Base-by-base conservation (phyloP, 2,888 invertebrate species). In the Cerastis leucographa region DNA sequence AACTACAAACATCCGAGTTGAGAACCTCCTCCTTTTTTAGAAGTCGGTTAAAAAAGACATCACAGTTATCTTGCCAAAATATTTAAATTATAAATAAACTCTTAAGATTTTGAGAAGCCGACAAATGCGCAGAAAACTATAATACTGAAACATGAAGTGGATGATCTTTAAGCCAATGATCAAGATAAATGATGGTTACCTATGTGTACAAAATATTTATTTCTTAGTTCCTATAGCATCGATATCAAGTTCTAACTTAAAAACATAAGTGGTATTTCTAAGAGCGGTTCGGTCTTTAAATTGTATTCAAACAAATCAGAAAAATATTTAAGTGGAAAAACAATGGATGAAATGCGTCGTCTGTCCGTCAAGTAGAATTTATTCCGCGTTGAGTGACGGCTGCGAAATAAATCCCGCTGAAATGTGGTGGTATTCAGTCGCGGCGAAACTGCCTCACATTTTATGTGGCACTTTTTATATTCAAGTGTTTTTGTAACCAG, bases 341-440 rank as follows among this genome's bases (percentile, higher is more conserved):
- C 86, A 84, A 88, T 83, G 72, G 76, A 65, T 78, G 74, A 82
- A 81, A 82, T 78, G 59, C 72, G 80, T 74, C 81, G 73, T 78
- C 70, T 82, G 86, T 83, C 88, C 78, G 76, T 87, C 88, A 87
- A 83, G 65, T 11, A 68, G 79, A 81, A 85, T 88, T 85, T 81
- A 86, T 67, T 66, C 74, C 35, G 66, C 54, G 68, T 76, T 83
- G 86, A 88, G 85, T 83, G 89, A 89, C 89, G 74, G 65, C 65
- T 65, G 72, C 74, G 81, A 84, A 88, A 88, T 87, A 88, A 81
- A 84, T 84, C 81, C 71, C 35, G 69, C 49, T 71, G 46, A 79
- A 84, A 67, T 80, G 80, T 78, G 59, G 65, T 71, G 71, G 76
- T 54, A 70, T 59, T 69, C 78, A 44, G 56, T 62, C 22, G 59